Base-by-base conservation (phyloP, 2,113 vertebrate species). In the Forbesichthys papilliferus region DNA sequence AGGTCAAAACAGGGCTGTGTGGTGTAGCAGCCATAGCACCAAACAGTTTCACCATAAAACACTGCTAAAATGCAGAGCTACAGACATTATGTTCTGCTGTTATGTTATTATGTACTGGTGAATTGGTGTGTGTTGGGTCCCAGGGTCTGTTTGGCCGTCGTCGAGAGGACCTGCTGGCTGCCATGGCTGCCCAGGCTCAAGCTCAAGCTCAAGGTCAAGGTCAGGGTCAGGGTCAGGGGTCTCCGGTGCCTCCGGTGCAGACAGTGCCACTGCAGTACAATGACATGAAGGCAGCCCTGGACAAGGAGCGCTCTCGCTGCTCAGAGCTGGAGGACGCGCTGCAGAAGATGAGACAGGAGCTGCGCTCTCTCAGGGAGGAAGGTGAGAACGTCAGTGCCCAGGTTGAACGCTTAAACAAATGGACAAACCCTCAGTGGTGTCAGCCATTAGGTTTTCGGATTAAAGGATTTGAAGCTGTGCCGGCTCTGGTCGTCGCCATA, bases 71-170 rank as follows among this genome's bases (percentile, higher is more conserved):
- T 27, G 27, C 27, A 52, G 47, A 11, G 9, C 10, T 46, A 48
- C 5, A 16, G 9, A 62, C 9, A 16, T 10, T 63, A n/a, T 5
- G 11, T 36, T 55, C 9, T 46, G 13, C 4, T 47, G 10, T 20
- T 20, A 20, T 20, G 20, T 20, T 20, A 20, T 20, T 20, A 51
- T 12, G 66, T 65, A 55, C n/a, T 11, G 12, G 12, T 20, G 63
- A 27, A 27, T 57, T 53, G 16, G 49, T 47, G 16, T 42, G 36
- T 68, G 70, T 73, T 63, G 27, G 77, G 58, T 91, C 85, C 91
- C 93, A 99, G 98, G 96, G 98, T 89, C 94, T 99, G 87, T 99
- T 99, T 92, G 95, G 97, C 75, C 95, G 98, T 80, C 96, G 97
- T 74, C 95, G 96, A 80, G 96, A 99, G 92, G 97, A 99, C 91